Evolutionary conservation across 2,797 vertebrate species (phyloP).

Genomic region (Cheirogaleus major): DNA sequence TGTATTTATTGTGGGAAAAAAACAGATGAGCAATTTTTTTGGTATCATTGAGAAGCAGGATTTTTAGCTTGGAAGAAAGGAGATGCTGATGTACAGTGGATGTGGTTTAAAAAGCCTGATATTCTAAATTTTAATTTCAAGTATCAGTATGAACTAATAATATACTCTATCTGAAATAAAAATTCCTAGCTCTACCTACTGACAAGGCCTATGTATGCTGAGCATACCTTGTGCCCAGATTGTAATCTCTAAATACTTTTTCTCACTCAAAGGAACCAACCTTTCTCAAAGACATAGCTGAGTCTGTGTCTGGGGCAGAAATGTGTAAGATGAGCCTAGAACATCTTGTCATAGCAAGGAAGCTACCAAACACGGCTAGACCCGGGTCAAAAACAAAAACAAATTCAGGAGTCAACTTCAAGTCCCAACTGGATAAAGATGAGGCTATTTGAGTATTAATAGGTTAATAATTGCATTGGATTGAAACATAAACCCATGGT

Average conservation of each 20-base stretch:
- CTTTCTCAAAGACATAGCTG: neutral
- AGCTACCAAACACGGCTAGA: neutral
- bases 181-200: neutral
- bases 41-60: neutral
- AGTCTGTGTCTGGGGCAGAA: neutral
- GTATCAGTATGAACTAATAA: neutral
- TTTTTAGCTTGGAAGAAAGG: neutral
- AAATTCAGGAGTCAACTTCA: neutral
- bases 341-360: neutral
- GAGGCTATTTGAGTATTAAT: neutral
- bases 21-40: neutral
- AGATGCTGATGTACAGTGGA: neutral
- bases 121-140: neutral
- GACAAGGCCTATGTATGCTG: neutral
- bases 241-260: neutral
- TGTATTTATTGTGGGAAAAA: neutral
- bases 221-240: neutral
- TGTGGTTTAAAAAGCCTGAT: neutral
- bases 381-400: neutral
- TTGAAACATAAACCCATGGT: neutral
- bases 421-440: neutral
- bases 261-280: neutral
- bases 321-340: neutral
- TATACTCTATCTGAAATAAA: neutral
- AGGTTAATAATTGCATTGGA: neutral